These are phyloP conservation scores for Urophycis tenuis DNA, from an alignment of 2,797 vertebrate species.

Conservation along the genomic window DNA sequence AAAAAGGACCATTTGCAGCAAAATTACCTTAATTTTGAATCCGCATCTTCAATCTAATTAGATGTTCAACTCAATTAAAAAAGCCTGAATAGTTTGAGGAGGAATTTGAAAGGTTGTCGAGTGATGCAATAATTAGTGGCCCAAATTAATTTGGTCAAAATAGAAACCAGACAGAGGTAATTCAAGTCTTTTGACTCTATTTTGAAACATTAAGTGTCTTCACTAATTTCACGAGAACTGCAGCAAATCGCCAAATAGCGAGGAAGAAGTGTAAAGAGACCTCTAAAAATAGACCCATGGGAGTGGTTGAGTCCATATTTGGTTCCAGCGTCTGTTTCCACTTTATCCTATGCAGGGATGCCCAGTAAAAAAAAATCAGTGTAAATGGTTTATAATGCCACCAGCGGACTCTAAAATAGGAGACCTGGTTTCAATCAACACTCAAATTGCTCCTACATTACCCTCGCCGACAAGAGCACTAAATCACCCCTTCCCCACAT, in stretches of 20 bases:
- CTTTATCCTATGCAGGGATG: constrained; percentile 59
- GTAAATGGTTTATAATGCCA: constrained; percentile 78
- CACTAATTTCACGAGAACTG: constrained; percentile 40
- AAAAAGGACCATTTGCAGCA: no score
- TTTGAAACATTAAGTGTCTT: constrained; percentile 59
- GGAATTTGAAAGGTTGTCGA: background rate
- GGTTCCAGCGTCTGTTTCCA: constrained; percentile 64
- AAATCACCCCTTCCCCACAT: constrained; percentile 58
- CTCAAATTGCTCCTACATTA: constrained; percentile 73
- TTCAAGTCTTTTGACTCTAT: constrained; percentile 44
- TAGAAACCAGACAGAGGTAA: constrained; percentile 53
- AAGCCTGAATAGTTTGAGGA: background rate
- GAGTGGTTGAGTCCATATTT: constrained; percentile 47
- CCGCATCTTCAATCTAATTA: no score
- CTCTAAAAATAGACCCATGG: constrained; percentile 42
- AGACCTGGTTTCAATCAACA: constrained; percentile 79
- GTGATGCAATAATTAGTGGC: background rate
- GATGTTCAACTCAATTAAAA: background rate
- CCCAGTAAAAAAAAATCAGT: constrained; percentile 71
- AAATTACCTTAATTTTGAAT: background rate
- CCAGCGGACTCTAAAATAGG: constrained; percentile 69
- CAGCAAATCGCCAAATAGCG: constrained; percentile 29
- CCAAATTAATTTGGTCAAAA: constrained; percentile 40
- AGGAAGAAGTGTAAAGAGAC: constrained; percentile 36
- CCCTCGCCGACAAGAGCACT: constrained; percentile 57